These are phyloP conservation scores for Beris chalybata DNA, from an alignment of 2,888 invertebrate species.

Conservation along the genomic window DNA sequence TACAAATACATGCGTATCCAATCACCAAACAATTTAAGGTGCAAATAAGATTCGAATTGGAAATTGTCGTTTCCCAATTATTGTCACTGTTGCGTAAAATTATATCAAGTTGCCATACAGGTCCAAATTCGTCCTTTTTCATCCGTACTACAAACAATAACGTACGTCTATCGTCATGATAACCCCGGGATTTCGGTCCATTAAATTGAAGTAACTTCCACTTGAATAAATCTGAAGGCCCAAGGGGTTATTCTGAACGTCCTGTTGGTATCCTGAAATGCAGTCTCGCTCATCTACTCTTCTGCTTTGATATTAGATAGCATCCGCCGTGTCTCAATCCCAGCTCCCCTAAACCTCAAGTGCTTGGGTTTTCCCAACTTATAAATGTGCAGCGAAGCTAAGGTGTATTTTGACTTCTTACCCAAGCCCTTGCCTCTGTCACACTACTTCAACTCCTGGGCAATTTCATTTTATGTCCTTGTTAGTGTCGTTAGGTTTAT, in stretches of 20 bases:
- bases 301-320: background rate
- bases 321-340: background rate
- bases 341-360: background rate
- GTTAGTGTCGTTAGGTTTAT: constrained; percentile 10
- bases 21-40: too few relatives aligned
- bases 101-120: too few relatives aligned
- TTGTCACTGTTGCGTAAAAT: too few relatives aligned
- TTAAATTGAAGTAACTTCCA: constrained; percentile 19
- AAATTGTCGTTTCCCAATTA: too few relatives aligned
- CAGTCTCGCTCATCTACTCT: background rate
- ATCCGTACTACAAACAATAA: too few relatives aligned
- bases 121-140: too few relatives aligned
- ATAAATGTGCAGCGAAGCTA: background rate
- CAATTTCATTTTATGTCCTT: constrained; percentile 21
- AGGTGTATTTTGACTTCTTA: background rate
- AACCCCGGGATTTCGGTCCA: constrained; percentile 6
- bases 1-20: too few relatives aligned
- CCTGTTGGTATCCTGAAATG: background rate
- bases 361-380: background rate
- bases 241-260: constrained; percentile 10
- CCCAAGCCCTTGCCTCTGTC: background rate
- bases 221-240: constrained; percentile 13
- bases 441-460: background rate
- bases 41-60: too few relatives aligned
- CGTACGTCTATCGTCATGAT: too few relatives aligned